A percentile compares a stretch with the other conserved stretches of the same genome.
These are phyloP conservation scores for Budorcas taxicolor DNA, from an alignment of 2,113 vertebrate species.

Conservation along the genomic window DNA sequence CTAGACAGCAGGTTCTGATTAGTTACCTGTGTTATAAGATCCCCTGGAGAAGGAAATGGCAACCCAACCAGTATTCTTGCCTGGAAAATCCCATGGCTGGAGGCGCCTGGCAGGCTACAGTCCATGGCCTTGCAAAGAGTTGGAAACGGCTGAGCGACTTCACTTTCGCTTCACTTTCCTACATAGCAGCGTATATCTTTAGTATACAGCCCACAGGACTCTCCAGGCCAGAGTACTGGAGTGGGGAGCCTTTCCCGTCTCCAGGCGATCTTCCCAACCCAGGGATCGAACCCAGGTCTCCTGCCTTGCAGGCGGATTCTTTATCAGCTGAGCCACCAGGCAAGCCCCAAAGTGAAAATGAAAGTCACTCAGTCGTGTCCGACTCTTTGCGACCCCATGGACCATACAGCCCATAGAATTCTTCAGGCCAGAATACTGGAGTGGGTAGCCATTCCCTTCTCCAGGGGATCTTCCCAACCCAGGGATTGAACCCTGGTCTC, in stretches of 20 bases:
- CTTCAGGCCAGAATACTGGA: no score
- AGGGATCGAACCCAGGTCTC: background rate
- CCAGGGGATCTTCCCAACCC: background rate
- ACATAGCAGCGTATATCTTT: background rate
- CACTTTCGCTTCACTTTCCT: background rate
- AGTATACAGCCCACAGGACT: background rate
- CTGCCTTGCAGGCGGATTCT: rapidly evolving
- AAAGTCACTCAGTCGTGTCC: no score
- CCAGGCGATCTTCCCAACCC: background rate
- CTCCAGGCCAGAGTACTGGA: background rate
- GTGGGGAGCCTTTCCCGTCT: background rate
- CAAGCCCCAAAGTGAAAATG: no score
- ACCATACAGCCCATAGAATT: no score
- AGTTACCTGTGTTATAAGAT: background rate
- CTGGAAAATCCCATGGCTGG: background rate
- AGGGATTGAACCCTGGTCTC: background rate
- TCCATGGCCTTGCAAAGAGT: background rate
- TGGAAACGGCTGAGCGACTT: background rate
- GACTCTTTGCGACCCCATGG: no score
- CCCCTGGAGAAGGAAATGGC: background rate
- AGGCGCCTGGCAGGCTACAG: background rate
- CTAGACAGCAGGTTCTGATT: background rate
- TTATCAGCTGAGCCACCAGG: no score
- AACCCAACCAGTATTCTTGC: background rate
- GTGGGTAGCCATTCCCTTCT: no score